Evolutionary conservation across 2,888 invertebrate species (phyloP).

Genomic region (Idaea biselata): DNA sequence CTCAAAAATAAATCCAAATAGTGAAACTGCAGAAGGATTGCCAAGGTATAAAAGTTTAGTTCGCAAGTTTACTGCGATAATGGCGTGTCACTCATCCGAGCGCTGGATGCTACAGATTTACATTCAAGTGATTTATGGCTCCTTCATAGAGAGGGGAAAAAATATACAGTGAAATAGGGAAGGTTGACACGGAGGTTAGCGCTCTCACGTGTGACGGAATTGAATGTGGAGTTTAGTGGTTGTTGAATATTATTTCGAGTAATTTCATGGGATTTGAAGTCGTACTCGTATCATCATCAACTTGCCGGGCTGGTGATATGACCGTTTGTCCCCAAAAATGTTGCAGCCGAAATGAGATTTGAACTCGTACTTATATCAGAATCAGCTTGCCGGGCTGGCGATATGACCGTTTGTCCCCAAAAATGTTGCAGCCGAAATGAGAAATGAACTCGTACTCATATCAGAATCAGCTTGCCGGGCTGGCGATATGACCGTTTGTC

Average conservation of each 20-base stretch:
- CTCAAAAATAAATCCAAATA: constrained; percentile 1
- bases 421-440: neutral
- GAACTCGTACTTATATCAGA: too few species aligned
- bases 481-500: too few species aligned
- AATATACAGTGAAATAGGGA: constrained; percentile 64
- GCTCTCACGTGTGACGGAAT: constrained; percentile 35
- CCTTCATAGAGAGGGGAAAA: constrained; percentile 75
- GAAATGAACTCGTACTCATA: too few species aligned
- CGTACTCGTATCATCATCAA: too few species aligned
- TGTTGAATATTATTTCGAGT: constrained; percentile 21
- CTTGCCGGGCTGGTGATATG: too few species aligned
- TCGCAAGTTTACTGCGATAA: constrained; percentile 68
- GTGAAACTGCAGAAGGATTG: constrained; percentile 39
- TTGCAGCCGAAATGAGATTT: neutral
- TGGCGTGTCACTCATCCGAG: constrained; percentile 76
- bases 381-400: too few species aligned
- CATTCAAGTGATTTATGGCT: constrained; percentile 78
- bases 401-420: too few species aligned
- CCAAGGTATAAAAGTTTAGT: constrained; percentile 45
- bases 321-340: too few species aligned
- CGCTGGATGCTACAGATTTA: constrained; percentile 78
- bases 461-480: too few species aligned
- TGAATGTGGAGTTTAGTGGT: constrained; percentile 41
- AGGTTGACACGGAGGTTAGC: constrained; percentile 32
- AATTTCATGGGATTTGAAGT: constrained; percentile 7